Evolutionary conservation across 2,888 invertebrate genomes (phyloP).

Genomic region (Ectobius pallidus): DNA sequence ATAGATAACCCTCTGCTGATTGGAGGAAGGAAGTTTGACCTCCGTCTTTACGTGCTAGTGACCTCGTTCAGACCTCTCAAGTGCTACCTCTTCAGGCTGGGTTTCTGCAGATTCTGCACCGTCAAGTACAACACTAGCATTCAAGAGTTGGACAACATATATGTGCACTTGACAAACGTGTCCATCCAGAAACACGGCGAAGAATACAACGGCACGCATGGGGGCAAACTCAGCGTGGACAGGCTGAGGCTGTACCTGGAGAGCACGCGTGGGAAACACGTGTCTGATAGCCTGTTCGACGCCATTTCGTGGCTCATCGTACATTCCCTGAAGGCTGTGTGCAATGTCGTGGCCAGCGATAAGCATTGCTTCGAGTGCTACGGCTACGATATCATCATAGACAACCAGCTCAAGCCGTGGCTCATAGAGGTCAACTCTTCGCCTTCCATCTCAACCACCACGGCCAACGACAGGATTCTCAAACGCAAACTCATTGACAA

Average conservation of each 20-base stretch:
- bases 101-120: constrained; percentile 95
- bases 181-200: constrained; percentile 98
- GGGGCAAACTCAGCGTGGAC: constrained; percentile 93
- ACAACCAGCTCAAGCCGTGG: constrained; percentile 93
- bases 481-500: constrained; percentile 95
- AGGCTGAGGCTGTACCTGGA: constrained; percentile 89
- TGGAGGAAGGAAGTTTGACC: constrained; percentile 95
- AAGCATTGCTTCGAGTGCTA: constrained; percentile 93
- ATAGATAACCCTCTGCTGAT: constrained; percentile 94
- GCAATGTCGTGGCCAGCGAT: constrained; percentile 92
- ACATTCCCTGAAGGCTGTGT: constrained; percentile 91
- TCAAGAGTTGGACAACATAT: constrained; percentile 88
- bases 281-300: constrained; percentile 86
- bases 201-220: constrained; percentile 92
- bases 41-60: constrained; percentile 89
- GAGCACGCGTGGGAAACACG: constrained; percentile 85
- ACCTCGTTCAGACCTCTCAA: constrained; percentile 93
- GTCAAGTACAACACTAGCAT: constrained; percentile 92
- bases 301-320: constrained; percentile 90
- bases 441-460: constrained; percentile 92
- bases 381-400: constrained; percentile 96
- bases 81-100: constrained; percentile 89
- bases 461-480: constrained; percentile 90
- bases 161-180: constrained; percentile 94
- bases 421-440: constrained; percentile 95